phyloP scores from a whole-genome alignment of 2,797 vertebrate genomes.

The Cryptoblepharus egeriae region DNA sequence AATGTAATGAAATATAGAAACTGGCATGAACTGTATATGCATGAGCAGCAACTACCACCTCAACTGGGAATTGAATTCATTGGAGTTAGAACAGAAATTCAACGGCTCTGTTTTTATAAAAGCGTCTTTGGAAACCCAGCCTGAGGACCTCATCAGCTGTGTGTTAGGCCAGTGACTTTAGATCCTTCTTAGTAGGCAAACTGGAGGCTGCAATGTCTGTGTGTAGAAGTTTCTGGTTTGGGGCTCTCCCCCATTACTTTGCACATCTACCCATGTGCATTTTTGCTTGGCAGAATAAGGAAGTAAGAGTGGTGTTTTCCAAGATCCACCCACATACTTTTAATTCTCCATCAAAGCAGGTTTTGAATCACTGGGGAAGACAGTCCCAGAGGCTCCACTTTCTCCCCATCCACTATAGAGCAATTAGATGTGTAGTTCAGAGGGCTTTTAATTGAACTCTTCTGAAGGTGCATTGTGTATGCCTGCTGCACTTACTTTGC shows the following conservation, averaged over 20 bases:
- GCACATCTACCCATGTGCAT: neutral
- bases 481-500: neutral
- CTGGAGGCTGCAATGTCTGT: neutral
- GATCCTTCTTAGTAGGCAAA: no score
- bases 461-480: neutral
- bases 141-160: neutral
- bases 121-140: neutral
- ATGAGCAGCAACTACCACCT: no score
- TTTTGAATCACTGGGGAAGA: no score
- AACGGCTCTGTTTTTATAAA: no score
- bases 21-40: no score
- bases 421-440: no score
- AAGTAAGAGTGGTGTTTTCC: neutral
- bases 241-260: neutral
- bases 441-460: neutral
- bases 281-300: neutral
- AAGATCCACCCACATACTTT: no score
- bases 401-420: neutral
- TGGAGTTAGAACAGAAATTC: neutral
- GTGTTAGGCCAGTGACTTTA: neutral
- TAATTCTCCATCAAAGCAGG: neutral
- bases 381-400: no score
- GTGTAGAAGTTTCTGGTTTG: no score
- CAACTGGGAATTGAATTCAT: neutral
- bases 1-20: neutral